Percentiles rank a stretch among this genome's conserved stretches.
phyloP scores from a whole-genome alignment of 2,888 invertebrate genomes.

The Scrobipalpa atriplicella region DNA sequence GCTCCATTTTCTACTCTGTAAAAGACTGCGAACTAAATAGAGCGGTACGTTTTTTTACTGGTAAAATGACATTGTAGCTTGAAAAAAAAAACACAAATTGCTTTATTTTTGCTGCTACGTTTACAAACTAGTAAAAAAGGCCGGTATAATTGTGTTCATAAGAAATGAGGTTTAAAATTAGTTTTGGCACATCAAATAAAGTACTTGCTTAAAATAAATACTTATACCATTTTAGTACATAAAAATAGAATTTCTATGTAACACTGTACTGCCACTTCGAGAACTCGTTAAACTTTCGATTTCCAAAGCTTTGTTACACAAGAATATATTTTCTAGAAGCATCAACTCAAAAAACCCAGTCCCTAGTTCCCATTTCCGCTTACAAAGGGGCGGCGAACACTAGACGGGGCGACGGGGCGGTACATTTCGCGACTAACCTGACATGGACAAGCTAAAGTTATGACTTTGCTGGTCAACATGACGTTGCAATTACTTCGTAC shows the following conservation, averaged over 20 bases:
- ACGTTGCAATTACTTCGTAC: slow-evolving; percentile 9
- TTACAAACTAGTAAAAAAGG: too few relatives aligned
- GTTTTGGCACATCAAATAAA: too few relatives aligned
- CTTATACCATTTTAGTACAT: too few relatives aligned
- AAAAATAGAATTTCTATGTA: too few relatives aligned
- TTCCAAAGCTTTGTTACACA: not conserved
- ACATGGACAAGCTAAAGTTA: slow-evolving; percentile 11
- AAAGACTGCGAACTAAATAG: not conserved
- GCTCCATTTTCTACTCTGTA: not conserved
- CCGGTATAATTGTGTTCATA: too few relatives aligned
- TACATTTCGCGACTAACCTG: slow-evolving; percentile 13
- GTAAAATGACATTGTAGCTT: too few relatives aligned
- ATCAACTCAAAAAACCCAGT: not conserved
- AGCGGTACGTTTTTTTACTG: not conserved
- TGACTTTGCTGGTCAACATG: slow-evolving; percentile 4
- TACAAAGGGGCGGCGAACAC: not conserved
- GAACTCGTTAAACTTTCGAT: not conserved
- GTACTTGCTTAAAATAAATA: too few relatives aligned
- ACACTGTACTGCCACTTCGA: not conserved
- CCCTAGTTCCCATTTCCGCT: slow-evolving; percentile 9
- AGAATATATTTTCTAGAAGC: not conserved
- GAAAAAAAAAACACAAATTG: too few relatives aligned
- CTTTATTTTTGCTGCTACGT: too few relatives aligned
- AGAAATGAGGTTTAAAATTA: too few relatives aligned
- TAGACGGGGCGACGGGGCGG: not conserved